Evolutionary conservation across 2,888 invertebrate genomes (phyloP), one percentile per base, ranked within the genome.

Genomic region (Himalopsyche kuldschensis): DNA sequence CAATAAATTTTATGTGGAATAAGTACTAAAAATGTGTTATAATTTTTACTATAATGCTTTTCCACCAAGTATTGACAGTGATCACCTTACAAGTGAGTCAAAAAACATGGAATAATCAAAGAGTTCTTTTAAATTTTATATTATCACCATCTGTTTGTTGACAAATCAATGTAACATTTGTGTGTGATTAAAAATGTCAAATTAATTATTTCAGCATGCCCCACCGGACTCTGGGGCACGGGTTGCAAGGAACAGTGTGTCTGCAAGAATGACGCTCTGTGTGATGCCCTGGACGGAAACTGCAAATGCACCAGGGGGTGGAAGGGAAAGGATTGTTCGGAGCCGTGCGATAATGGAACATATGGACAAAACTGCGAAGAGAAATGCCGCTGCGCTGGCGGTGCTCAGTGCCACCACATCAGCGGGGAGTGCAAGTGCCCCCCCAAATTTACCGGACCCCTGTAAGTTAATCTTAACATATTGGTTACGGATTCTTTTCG

Each of bases 291-390:
- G 3, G 92, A 94, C 87, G 97, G 97, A 0, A 89, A 91, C 17
- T 98, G 98, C 88, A 88, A 90, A 4, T 98, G 98, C 89, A 90
- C 91, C 47, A 91, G 93, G 10, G 97, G 97, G 15, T 97, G 97
- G 96, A 75, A 69, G 0, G 86, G 86, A 48, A 11, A 87, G 79
- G 89, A 95, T 93, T 97, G 97, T 87, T 91, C 95, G 85, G 94
- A 95, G 87, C 92, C 92, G 75, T 98, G 97, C 87, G 93, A 95
- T 0, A 90, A 93, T 80, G 95, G 95, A 79, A 94, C 91, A 20
- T 97, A 91, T 89, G 97, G 97, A 10, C 88, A 93, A 80, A 94
- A 95, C 87, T 98, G 98, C 88, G 88, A 91, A 15, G 90, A 93
- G 86, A 91, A 91, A 80, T 98, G 98, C 87, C 89, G 90, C 6